Base-by-base conservation (phyloP, 2,888 invertebrate species). In the Tetragnatha montana region DNA sequence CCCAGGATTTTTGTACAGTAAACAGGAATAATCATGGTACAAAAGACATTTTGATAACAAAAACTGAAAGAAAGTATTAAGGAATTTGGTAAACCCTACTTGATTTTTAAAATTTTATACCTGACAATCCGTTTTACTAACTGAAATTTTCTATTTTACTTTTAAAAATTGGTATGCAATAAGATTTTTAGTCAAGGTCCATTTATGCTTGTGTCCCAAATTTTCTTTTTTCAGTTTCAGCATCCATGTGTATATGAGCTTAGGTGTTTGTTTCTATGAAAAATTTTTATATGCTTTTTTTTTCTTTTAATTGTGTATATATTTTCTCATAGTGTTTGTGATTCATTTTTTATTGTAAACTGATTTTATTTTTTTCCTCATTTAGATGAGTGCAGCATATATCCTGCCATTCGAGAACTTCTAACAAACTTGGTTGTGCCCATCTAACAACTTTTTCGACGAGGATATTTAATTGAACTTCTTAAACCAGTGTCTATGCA, bases 381-480 rank as follows among this genome's bases (percentile, higher is more conserved):
- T 68, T 75, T 81, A 87, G 94, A 94, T 92, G 98, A 98, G 93
- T 98, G 98, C 93, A 97, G 97, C 19, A 95, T 98, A 85, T 98
- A 97, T 94, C 98, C 98, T 51, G 97, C 98, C 22, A 96, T 98
- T 79, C 95, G 97, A 91, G 98, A 98, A 94, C 94, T 98, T 88
- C 94, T 98, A 84, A 95, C 96, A 70, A 98, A 97, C 94, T 95
- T 98, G 92, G 95, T 96, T 74, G 94, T 97, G n/a, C 90, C 91
- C 7, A 91, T 91, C 14, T 88, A 69, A 90, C n/a, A 76, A 47
- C 60, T 60, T 10, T 35, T 35, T 35, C 6, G 60, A 60, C 19
- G 68, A 21, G 60, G 47, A 75, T 47, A 35, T 17, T 7, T 17
- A 75, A 8, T 14, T 35, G 47, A 47, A 7, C 10, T 76, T 76